Percentiles rank a stretch among this genome's conserved stretches.
These are phyloP conservation scores for Cerastis rubricosa DNA, from an alignment of 2,888 invertebrate genomes.

Conservation along the genomic window DNA sequence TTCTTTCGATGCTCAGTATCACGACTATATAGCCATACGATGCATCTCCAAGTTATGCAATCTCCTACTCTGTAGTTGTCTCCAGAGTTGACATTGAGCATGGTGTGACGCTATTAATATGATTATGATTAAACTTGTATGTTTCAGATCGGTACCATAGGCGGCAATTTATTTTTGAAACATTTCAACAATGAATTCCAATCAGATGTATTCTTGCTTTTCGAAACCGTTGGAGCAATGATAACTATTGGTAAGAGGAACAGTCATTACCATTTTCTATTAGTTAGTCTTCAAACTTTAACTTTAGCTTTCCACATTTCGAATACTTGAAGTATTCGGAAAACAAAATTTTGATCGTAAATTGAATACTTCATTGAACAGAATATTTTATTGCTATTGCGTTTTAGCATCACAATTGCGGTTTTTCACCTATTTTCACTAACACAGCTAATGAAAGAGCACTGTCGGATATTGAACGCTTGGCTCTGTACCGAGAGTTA, in stretches of 20 bases:
- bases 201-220: slow-evolving; percentile 92
- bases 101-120: neutral
- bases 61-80: neutral
- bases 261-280: neutral
- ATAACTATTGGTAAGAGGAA: slow-evolving; percentile 75
- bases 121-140: neutral
- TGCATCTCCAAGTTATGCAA: neutral
- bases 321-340: neutral
- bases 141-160: slow-evolving; percentile 91
- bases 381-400: neutral
- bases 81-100: neutral
- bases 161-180: slow-evolving; percentile 93
- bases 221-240: slow-evolving; percentile 80
- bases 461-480: neutral
- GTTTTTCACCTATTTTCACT: neutral
- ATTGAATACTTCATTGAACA: neutral
- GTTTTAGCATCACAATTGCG: neutral
- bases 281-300: neutral
- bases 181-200: slow-evolving; percentile 92
- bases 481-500: neutral
- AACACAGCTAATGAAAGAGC: neutral
- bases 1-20: neutral
- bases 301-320: neutral
- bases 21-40: neutral
- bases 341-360: neutral